Evolutionary conservation across 2,888 invertebrate genomes (phyloP).

Genomic region (Torymus auratus): DNA sequence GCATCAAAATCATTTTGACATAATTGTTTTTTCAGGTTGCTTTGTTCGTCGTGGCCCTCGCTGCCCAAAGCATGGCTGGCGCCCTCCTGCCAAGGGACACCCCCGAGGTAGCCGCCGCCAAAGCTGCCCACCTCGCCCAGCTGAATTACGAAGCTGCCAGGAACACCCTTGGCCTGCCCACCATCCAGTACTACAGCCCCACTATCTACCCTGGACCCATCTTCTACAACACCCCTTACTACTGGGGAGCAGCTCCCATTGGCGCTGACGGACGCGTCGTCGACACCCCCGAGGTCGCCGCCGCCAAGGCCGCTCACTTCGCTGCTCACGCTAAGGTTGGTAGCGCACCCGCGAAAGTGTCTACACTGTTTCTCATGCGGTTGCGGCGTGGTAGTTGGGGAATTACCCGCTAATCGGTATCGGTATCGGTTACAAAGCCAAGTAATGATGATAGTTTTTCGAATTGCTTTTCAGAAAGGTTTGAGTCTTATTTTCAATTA

Average conservation of each 20-base stretch:
- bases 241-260: conserved; percentile 65
- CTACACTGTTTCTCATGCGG: no score
- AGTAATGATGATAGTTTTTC: no score
- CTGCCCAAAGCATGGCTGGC: conserved; percentile 23
- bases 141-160: conserved; percentile 55
- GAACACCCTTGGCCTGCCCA: conserved; percentile 52
- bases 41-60: conserved; percentile 41
- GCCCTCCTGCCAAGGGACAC: conserved; percentile 61
- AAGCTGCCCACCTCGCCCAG: conserved; percentile 65
- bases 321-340: conserved; percentile 65
- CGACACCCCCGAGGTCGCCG: conserved; percentile 72
- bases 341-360: neutral
- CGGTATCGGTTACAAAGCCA: no score
- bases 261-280: conserved; percentile 72
- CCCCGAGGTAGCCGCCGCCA: conserved; percentile 68
- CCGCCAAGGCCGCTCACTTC: conserved; percentile 72
- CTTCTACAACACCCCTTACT: conserved; percentile 58
- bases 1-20: no score
- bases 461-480: no score
- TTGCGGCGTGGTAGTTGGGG: no score
- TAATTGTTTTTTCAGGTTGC: conserved; percentile 26
- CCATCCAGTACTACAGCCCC: neutral
- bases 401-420: no score
- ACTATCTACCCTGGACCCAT: conserved; percentile 17
- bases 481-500: no score